Percentiles rank a stretch among this genome's conserved stretches.
Evolutionary conservation across 2,797 vertebrate species (phyloP).

Genomic region (Scarus forsteni): DNA sequence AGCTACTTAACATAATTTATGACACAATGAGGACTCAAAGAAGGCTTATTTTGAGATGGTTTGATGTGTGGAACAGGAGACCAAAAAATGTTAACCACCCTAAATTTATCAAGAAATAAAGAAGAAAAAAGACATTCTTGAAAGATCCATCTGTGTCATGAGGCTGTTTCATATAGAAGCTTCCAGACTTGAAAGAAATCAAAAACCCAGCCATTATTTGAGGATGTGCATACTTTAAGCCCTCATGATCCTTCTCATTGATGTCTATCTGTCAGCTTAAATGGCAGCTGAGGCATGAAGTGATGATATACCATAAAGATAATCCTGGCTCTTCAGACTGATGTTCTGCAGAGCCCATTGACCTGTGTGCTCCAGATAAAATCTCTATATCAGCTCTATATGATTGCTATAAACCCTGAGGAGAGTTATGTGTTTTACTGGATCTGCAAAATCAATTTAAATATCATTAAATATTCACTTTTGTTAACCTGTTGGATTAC

Average conservation of each 20-base stretch:
- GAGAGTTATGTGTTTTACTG: neutral
- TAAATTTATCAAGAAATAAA: no score
- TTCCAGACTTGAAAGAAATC: neutral
- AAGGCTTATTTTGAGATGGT: no score
- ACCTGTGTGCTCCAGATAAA: neutral
- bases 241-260: conserved; percentile 28
- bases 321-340: neutral
- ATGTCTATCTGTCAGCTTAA: neutral
- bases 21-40: no score
- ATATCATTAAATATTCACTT: neutral
- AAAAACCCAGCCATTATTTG: neutral
- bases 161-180: neutral
- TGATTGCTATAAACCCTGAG: neutral
- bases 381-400: neutral
- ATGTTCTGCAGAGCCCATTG: neutral
- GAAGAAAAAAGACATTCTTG: no score
- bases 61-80: no score
- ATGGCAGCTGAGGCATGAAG: neutral
- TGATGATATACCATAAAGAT: conserved; percentile 1
- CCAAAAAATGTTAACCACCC: no score
- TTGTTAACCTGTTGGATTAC: neutral
- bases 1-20: no score
- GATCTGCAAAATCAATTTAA: neutral
- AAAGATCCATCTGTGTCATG: neutral
- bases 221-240: conserved; percentile 26